Evolutionary conservation across 2,797 vertebrate species (phyloP).

Genomic region (Mus caroli): DNA sequence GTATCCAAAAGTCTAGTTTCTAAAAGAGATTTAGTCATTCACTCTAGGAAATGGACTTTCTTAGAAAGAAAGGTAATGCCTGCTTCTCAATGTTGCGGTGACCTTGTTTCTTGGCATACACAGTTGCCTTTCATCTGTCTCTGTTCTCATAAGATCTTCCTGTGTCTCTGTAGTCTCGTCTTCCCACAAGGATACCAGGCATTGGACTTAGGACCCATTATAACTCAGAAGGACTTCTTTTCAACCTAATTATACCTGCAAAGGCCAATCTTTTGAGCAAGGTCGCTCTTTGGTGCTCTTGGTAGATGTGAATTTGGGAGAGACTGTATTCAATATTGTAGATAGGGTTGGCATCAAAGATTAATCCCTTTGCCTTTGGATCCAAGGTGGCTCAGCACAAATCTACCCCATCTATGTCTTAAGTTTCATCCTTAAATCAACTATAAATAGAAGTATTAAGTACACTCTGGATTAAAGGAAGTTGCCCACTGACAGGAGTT

Average conservation of each 20-base stretch:
- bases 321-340: neutral
- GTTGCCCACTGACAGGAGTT: neutral
- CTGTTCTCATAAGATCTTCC: neutral
- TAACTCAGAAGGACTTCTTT: neutral
- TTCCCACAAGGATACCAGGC: neutral
- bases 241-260: neutral
- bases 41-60: neutral
- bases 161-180: neutral
- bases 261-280: conserved; percentile 10
- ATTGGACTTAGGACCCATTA: neutral
- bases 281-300: neutral
- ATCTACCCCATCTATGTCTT: no score
- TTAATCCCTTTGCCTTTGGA: neutral
- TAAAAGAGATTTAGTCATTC: neutral
- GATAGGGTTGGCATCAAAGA: neutral
- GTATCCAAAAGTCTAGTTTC: neutral
- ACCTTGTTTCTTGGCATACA: neutral
- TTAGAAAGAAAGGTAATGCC: neutral
- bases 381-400: neutral
- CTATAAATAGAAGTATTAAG: neutral
- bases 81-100: neutral
- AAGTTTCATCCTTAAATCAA: neutral
- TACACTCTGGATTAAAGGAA: neutral
- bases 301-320: neutral
- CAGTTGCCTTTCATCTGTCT: neutral